Percentiles rank a stretch among this genome's conserved stretches.
phyloP scores from a whole-genome alignment of 2,113 vertebrate genomes.

The Notiomystis cincta region DNA sequence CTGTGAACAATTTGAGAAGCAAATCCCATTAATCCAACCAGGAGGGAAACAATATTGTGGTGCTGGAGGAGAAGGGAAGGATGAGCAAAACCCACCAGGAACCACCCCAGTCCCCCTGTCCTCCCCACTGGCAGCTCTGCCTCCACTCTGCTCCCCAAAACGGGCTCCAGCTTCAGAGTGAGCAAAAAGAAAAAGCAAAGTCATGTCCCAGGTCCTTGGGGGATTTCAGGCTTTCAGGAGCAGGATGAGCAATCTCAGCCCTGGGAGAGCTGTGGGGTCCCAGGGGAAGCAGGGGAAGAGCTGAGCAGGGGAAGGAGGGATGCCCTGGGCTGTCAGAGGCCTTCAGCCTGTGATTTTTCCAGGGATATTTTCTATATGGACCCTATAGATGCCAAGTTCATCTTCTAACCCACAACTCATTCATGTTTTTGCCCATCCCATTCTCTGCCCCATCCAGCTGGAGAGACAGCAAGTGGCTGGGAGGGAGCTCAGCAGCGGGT shows the following conservation, averaged over 20 bases:
- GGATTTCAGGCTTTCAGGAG: background rate
- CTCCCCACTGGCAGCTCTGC: background rate
- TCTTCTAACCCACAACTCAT: background rate
- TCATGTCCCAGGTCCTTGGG: background rate
- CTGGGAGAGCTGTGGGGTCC: background rate
- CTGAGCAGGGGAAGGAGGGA: background rate
- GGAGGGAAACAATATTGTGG: background rate
- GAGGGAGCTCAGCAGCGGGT: background rate
- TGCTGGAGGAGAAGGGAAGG: background rate
- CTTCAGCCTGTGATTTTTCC: background rate
- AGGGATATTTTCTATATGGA: background rate
- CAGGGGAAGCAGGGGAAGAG: fast-evolving
- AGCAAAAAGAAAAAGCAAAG: background rate
- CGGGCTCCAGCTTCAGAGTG: fast-evolving
- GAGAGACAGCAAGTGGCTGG: background rate
- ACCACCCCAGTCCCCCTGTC: fast-evolving
- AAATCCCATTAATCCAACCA: background rate
- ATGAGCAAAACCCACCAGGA: background rate
- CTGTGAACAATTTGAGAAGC: background rate
- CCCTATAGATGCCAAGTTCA: background rate
- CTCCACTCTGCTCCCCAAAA: background rate
- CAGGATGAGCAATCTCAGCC: background rate
- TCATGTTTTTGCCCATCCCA: background rate
- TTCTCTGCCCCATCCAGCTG: background rate
- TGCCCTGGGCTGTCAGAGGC: fast-evolving